Percentiles rank a stretch among this genome's conserved stretches.
These are phyloP conservation scores for Gambusia affinis DNA, from an alignment of 2,113 vertebrate species.

Conservation along the genomic window DNA sequence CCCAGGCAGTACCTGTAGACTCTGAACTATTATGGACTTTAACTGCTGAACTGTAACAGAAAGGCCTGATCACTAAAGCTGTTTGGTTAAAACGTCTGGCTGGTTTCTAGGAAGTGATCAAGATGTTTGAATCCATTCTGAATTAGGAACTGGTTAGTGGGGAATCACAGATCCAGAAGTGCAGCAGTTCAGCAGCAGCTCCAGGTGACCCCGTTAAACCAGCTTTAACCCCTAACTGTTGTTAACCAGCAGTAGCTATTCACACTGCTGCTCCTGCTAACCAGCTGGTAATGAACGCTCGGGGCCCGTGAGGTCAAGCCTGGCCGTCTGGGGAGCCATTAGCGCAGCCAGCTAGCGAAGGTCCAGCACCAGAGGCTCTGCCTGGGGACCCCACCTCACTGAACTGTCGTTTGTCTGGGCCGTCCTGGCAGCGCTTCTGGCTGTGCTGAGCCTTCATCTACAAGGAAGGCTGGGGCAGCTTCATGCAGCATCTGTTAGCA, in stretches of 20 bases:
- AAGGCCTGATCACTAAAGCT: too few species aligned
- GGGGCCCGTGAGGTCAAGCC: conserved; percentile 70
- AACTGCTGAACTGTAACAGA: too few species aligned
- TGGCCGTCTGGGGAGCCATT: conserved; percentile 77
- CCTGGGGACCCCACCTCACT: conserved; percentile 67
- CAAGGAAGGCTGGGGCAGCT: conserved; percentile 47
- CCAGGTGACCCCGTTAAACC: conserved; percentile 5
- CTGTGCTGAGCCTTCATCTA: conserved; percentile 75
- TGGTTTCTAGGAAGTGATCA: too few species aligned
- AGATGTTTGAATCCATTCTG: too few species aligned
- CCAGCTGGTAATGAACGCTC: conserved; percentile 75
- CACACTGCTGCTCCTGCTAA: conserved; percentile 47
- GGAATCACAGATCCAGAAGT: too few species aligned
- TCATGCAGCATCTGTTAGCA: conserved; percentile 1
- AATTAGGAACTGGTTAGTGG: background rate
- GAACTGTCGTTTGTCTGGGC: conserved; percentile 74
- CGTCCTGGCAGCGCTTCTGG: conserved; percentile 48
- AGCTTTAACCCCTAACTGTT: conserved; percentile 46
- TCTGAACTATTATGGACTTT: too few species aligned
- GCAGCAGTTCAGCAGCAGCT: background rate
- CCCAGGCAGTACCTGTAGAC: too few species aligned
- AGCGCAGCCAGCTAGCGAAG: conserved; percentile 59
- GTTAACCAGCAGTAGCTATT: conserved; percentile 42
- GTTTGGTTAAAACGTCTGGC: too few species aligned
- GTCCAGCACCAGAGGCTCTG: conserved; percentile 46